A percentile compares a stretch with the other conserved stretches of the same genome.
Conservation (phyloP, 2,888 invertebrate species). For the Apodemia hepburni region DNA sequence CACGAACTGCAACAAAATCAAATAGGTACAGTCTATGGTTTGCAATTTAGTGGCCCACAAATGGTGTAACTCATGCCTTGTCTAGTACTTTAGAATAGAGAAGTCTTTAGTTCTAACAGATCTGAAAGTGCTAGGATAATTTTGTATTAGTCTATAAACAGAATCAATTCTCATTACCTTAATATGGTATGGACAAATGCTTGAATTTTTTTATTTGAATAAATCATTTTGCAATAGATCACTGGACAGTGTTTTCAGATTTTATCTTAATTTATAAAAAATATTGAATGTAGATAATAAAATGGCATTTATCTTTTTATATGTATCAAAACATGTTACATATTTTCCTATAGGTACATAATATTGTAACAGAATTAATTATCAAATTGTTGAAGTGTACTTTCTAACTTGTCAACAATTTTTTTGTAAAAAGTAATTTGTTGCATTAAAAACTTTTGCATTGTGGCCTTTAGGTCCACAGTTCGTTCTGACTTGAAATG, state of each 20-base stretch:
- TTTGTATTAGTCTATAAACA: no score
- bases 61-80: no score
- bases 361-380: conserved; percentile 43
- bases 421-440: conserved; percentile 96
- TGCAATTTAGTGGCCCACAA: no score
- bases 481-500: conserved; percentile 95
- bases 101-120: no score
- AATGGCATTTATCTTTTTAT: conserved; percentile 35
- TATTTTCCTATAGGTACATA: conserved; percentile 15
- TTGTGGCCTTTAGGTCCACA: conserved; percentile 90
- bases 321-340: conserved; percentile 24
- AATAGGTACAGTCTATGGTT: no score
- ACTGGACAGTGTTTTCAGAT: conserved; percentile 1
- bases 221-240: not conserved
- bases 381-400: conserved; percentile 72
- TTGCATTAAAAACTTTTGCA: conserved; percentile 91
- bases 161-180: no score
- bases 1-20: no score
- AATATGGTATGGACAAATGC: no score
- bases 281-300: conserved; percentile 23
- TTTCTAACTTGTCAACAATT: conserved; percentile 86
- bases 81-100: no score
- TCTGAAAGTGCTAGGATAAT: no score
- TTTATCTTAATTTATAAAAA: not conserved
- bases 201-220: not conserved